These are phyloP conservation scores for Mythimna loreyi DNA, from an alignment of 2,888 invertebrate species.

Conservation along the genomic window DNA sequence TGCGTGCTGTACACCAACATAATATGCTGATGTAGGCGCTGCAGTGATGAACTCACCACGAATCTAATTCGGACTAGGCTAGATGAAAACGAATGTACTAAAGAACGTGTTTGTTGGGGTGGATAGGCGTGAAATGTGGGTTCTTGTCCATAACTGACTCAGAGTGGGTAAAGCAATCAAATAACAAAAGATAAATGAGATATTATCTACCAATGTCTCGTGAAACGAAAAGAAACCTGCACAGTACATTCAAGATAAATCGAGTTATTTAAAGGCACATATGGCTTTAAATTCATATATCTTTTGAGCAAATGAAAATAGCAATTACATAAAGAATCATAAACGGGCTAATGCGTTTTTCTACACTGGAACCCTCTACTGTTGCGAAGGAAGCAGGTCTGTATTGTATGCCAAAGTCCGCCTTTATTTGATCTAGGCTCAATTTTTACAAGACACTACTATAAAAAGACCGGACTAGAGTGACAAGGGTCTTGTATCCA, in stretches of 20 bases:
- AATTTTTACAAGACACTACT: background rate
- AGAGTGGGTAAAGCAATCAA: background rate
- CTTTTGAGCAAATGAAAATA: conserved; percentile 3
- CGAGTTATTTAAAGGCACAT: background rate
- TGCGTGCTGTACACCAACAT: conserved; percentile 45
- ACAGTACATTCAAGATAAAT: background rate
- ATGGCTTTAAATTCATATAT: conserved; percentile 12
- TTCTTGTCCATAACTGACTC: background rate
- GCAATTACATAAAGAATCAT: conserved; percentile 8
- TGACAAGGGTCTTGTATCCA: conserved; percentile 9
- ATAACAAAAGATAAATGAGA: background rate
- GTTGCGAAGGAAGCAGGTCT: background rate
- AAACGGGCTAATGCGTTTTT: conserved; percentile 6
- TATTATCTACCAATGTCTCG: background rate
- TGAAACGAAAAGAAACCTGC: conserved; percentile 5
- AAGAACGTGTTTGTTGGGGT: background rate
- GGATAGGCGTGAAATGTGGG: background rate
- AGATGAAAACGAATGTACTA: background rate
- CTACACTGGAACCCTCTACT: conserved; percentile 5
- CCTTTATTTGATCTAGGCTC: background rate
- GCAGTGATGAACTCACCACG: conserved; percentile 15
- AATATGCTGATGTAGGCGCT: conserved; percentile 23
- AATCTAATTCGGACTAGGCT: background rate
- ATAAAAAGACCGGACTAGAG: background rate
- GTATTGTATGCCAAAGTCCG: background rate